Evolutionary conservation across 2,888 invertebrate species (phyloP).

Genomic region (Phaedon cochleariae): DNA sequence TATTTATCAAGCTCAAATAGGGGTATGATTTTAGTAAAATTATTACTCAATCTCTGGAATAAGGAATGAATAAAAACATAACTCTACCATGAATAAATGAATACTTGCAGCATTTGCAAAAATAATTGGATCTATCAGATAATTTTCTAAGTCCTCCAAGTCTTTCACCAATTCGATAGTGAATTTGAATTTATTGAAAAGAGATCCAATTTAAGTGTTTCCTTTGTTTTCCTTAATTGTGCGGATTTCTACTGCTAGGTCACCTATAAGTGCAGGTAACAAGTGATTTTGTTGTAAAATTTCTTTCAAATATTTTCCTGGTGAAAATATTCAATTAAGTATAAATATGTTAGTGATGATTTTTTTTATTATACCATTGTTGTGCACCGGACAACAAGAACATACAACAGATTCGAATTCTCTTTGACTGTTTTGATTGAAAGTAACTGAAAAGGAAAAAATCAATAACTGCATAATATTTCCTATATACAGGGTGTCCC

Average conservation of each 20-base stretch:
- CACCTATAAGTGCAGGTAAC: background rate
- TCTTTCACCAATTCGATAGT: too few relatives aligned
- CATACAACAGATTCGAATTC: background rate
- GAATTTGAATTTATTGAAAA: background rate
- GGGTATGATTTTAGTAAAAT: too few relatives aligned
- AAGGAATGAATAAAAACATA: too few relatives aligned
- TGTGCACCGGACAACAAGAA: conserved; percentile 2
- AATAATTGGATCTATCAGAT: too few relatives aligned
- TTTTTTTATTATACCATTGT: background rate
- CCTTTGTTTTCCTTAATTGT: background rate
- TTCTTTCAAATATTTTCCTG: too few relatives aligned
- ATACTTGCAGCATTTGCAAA: too few relatives aligned
- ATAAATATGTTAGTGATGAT: too few relatives aligned
- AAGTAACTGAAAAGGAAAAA: background rate
- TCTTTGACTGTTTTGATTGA: background rate
- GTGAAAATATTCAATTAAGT: too few relatives aligned
- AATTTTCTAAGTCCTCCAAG: too few relatives aligned
- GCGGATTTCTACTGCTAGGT: background rate
- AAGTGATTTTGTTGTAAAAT: background rate
- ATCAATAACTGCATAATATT: too few relatives aligned
- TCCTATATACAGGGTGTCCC: too few relatives aligned
- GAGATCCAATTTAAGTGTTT: background rate
- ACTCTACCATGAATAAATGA: background rate
- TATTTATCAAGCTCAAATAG: background rate
- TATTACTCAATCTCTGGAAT: too few relatives aligned